Percentiles rank a stretch among this genome's conserved stretches.
Conservation (phyloP, 2,888 invertebrate genomes). For the Bhutanitis thaidina region DNA sequence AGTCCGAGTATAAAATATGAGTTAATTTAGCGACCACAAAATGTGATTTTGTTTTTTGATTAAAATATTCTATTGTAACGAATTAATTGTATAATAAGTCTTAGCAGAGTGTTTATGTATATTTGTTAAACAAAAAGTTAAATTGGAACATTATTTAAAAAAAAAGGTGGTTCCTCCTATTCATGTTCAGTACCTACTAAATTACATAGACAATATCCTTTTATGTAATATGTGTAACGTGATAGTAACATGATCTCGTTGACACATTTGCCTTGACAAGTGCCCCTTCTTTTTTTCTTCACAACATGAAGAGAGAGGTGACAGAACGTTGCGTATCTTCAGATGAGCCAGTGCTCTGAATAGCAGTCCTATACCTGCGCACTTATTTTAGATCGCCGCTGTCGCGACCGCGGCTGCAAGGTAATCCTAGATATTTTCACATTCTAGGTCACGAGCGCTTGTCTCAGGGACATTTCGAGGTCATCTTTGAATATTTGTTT, state of each 20-base stretch:
- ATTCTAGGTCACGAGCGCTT: slow-evolving; percentile 70
- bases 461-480: slow-evolving; percentile 67
- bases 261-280: slow-evolving; percentile 19
- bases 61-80: too few relatives aligned
- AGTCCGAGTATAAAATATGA: slow-evolving; percentile 6
- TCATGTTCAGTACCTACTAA: too few relatives aligned
- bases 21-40: too few relatives aligned
- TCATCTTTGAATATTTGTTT: slow-evolving; percentile 33
- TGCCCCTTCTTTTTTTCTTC: slow-evolving; percentile 14
- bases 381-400: slow-evolving; percentile 64
- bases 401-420: slow-evolving; percentile 59
- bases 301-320: slow-evolving; percentile 29
- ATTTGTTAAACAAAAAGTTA: too few relatives aligned
- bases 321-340: slow-evolving; percentile 33
- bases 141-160: too few relatives aligned
- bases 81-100: too few relatives aligned
- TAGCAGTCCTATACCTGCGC: slow-evolving; percentile 58
- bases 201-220: too few relatives aligned
- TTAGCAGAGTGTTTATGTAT: too few relatives aligned
- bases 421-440: slow-evolving; percentile 73
- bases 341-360: slow-evolving; percentile 41
- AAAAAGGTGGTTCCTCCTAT: too few relatives aligned
- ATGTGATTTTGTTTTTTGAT: too few relatives aligned
- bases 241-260: neutral
- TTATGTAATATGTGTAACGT: too few relatives aligned